These are phyloP conservation scores for Callinectes sapidus DNA, from an alignment of 2,888 invertebrate genomes.

Conservation along the genomic window DNA sequence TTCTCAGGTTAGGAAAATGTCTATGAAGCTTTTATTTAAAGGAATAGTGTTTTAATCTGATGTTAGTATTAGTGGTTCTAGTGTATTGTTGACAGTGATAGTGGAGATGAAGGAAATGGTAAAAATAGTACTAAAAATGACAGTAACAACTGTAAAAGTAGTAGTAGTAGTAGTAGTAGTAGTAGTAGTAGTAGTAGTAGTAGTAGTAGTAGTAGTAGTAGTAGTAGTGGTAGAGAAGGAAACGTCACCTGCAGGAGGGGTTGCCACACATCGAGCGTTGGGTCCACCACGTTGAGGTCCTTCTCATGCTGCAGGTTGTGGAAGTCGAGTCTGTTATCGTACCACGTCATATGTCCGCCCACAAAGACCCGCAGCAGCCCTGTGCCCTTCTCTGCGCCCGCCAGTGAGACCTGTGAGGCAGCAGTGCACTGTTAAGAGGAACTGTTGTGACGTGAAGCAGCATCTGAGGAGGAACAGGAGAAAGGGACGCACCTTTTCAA, in stretches of 20 bases:
- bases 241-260: neutral
- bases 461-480: neutral
- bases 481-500: conserved; percentile 17
- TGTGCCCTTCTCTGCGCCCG: neutral
- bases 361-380: conserved; percentile 11
- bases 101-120: neutral
- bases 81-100: neutral
- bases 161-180: neutral
- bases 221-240: too few species aligned
- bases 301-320: neutral
- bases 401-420: neutral
- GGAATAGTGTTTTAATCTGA: too few species aligned
- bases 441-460: neutral
- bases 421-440: neutral
- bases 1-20: neutral
- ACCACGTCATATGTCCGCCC: neutral
- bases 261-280: neutral
- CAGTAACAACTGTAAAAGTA: neutral
- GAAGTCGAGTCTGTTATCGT: neutral
- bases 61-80: neutral
- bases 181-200: neutral
- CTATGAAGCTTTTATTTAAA: neutral
- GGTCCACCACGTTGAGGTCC: conserved; percentile 4
- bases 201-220: too few species aligned
- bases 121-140: too few species aligned